Evolutionary conservation across 2,113 vertebrate genomes (phyloP).

Genomic region (Furnarius figulus): DNA sequence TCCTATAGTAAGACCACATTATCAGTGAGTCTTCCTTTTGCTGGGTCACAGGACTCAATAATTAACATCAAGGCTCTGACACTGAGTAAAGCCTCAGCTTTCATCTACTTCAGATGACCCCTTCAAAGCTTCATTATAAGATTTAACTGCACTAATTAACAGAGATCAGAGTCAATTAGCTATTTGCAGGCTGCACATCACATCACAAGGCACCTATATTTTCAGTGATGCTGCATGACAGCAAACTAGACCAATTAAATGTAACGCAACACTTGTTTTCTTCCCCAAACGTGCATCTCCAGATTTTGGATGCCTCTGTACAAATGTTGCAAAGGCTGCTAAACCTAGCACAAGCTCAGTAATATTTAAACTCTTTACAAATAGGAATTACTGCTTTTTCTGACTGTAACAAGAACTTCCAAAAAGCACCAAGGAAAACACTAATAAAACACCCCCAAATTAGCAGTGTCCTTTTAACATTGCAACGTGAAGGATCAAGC

Average conservation of each 20-base stretch:
- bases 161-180: slow-evolving; percentile 82
- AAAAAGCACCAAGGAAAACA: neutral
- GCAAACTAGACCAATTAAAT: slow-evolving; percentile 60
- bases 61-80: slow-evolving; percentile 82
- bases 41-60: slow-evolving; percentile 79
- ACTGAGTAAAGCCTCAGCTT: slow-evolving; percentile 82
- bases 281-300: neutral
- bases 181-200: slow-evolving; percentile 76
- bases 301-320: neutral
- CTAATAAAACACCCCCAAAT: neutral
- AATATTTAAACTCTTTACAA: neutral
- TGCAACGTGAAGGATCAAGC: neutral
- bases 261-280: neutral
- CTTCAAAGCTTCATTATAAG: slow-evolving; percentile 86
- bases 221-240: slow-evolving; percentile 81
- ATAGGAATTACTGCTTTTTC: neutral
- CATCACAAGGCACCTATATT: slow-evolving; percentile 81
- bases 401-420: neutral
- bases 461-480: neutral
- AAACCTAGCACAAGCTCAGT: neutral
- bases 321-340: neutral
- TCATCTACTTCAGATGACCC: slow-evolving; percentile 84
- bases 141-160: slow-evolving; percentile 86
- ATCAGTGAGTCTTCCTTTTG: slow-evolving; percentile 66
- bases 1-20: slow-evolving; percentile 11